These are phyloP conservation scores for Ciconia stormi DNA, from an alignment of 2,113 vertebrate genomes.

Conservation along the genomic window DNA sequence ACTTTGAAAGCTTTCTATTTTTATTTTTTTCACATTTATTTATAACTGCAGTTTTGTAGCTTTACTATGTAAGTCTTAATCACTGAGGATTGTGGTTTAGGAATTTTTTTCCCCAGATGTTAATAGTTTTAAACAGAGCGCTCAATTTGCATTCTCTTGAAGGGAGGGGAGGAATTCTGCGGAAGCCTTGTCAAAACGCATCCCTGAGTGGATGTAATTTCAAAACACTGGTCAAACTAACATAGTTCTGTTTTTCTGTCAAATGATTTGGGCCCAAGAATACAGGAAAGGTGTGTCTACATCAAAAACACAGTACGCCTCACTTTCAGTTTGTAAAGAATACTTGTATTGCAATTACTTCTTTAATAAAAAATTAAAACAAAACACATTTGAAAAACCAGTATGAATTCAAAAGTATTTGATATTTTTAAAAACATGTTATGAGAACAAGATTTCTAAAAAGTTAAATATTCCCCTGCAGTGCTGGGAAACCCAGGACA, in stretches of 20 bases:
- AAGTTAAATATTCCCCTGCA: neutral
- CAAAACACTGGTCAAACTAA: slow-evolving; percentile 13
- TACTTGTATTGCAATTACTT: neutral
- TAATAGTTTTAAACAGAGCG: neutral
- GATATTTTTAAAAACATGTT: neutral
- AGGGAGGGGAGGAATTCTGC: neutral
- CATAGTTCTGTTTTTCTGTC: neutral
- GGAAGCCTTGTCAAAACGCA: neutral
- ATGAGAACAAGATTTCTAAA: neutral
- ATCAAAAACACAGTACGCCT: neutral
- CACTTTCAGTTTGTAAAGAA: neutral
- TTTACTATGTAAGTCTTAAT: slow-evolving; percentile 11
- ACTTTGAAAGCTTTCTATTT: slow-evolving; percentile 29
- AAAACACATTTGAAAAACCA: neutral
- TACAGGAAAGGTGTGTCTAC: neutral
- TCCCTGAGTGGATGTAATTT: neutral
- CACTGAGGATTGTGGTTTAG: neutral
- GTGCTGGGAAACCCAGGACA: neutral
- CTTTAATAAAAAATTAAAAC: neutral
- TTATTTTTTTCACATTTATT: slow-evolving; percentile 28
- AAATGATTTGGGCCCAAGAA: neutral
- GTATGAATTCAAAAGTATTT: neutral
- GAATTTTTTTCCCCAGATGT: neutral
- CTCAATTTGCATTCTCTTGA: neutral
- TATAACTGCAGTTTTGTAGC: slow-evolving; percentile 27